Evolutionary conservation across 2,113 vertebrate genomes (phyloP).

Genomic region (Dasyurus viverrinus): DNA sequence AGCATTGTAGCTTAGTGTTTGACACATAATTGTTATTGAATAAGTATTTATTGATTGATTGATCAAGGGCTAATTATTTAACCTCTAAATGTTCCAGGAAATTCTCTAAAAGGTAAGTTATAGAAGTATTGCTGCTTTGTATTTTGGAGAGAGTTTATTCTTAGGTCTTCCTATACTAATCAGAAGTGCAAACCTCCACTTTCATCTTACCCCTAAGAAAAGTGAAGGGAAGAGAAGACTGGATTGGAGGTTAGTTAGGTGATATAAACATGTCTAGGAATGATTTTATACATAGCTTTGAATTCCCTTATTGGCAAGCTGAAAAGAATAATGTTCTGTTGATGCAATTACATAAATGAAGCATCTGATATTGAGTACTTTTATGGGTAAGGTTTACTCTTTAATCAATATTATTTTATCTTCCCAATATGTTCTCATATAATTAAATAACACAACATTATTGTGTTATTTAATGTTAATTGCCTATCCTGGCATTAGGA

Average conservation of each 20-base stretch:
- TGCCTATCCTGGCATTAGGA: not conserved
- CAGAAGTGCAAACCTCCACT: not conserved
- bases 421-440: not conserved
- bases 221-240: not conserved
- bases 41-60: not conserved
- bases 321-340: not conserved
- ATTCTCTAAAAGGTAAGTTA: not conserved
- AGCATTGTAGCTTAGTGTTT: not conserved
- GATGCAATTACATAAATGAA: not conserved
- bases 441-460: not conserved
- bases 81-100: not conserved
- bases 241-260: not conserved
- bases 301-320: not conserved
- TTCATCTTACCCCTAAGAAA: not conserved
- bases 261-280: not conserved
- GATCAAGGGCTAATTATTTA: not conserved
- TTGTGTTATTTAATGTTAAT: constrained; percentile 18
- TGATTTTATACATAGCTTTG: not conserved
- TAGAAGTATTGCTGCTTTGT: not conserved
- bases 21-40: not conserved
- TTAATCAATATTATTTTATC: not conserved
- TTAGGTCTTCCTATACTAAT: not conserved
- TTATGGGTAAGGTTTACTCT: not conserved
- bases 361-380: not conserved
- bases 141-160: not conserved